Evolutionary conservation across 2,797 vertebrate species (phyloP), one percentile per base, ranked within the genome.

Genomic region (Leptatherina wallacei): DNA sequence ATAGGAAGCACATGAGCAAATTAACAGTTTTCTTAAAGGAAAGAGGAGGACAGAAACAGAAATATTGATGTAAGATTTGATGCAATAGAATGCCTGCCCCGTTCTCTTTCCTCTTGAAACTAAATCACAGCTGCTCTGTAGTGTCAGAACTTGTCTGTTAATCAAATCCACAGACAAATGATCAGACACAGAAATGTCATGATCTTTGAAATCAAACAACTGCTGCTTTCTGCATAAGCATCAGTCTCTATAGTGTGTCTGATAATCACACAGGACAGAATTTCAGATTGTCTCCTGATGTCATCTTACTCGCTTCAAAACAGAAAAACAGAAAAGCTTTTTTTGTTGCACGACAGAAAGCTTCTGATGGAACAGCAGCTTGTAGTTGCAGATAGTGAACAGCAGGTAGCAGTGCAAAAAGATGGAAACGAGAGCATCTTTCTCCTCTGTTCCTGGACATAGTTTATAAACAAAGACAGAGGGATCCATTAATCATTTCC

Each of bases 401-500:
- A 89, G 91, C 87, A 92, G 88, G 88, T 81, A 90, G 91, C 91
- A 89, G 76, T 86, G 82, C 81, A 82, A 89, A 91, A 72, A 85
- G 71, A 81, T 32, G 56, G 8, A 67, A 75, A 80, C 18, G 18
- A 71, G 81, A 72, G 77, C 57, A 58, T 80, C 55, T 75, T 71
- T 56, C 65, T 69, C 13, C 35, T 80, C 60, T 80, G 65, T 77
- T 77, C 16, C 73, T 68, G 47, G 68, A 83, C 69, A 69, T 65
- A 36, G n/a, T 78, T 80, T 66, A 66, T 67, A 70, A 83, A 81
- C 74, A 71, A 75, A 69, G 63, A 67, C 42, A 55, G 56, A 76
- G 54, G 42, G 85, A 75, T 69, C 55, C 61, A 85, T 89, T 77
- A 65, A 85, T 89, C 66, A 84, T 59, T 69, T 65, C 27, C 49